phyloP scores from a whole-genome alignment of 1,140 invertebrate genomes.

The Octopus sinensis region DNA sequence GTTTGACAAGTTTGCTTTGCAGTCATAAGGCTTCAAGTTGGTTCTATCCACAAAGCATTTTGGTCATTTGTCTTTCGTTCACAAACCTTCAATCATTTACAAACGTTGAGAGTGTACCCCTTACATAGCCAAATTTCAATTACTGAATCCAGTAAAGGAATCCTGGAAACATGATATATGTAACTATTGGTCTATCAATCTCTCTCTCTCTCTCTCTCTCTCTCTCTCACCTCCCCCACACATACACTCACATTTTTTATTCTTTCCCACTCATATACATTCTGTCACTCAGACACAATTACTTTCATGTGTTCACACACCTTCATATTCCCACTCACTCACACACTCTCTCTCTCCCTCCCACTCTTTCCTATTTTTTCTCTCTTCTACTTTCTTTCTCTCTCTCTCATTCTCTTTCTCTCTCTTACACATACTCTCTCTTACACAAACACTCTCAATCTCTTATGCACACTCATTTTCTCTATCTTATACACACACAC shows the following conservation, averaged over 20 bases:
- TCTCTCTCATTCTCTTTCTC: background rate
- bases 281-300: background rate
- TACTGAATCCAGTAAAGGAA: too few species aligned
- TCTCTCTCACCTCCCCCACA: background rate
- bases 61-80: too few species aligned
- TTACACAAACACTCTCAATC: background rate
- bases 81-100: too few species aligned
- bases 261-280: too few species aligned
- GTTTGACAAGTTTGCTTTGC: too few species aligned
- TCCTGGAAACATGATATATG: too few species aligned
- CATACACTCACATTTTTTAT: background rate
- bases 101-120: too few species aligned
- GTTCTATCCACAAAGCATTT: too few species aligned
- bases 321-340: background rate
- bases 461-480: background rate
- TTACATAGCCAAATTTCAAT: too few species aligned
- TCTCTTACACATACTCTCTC: background rate
- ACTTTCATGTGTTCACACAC: background rate
- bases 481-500: background rate
- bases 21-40: too few species aligned
- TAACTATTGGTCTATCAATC: too few species aligned
- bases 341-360: background rate
- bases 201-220: background rate
- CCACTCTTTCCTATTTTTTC: background rate
- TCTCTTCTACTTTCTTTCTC: background rate